These are phyloP conservation scores for Bufotes viridis DNA, from an alignment of 2,797 vertebrate species.

Conservation along the genomic window DNA sequence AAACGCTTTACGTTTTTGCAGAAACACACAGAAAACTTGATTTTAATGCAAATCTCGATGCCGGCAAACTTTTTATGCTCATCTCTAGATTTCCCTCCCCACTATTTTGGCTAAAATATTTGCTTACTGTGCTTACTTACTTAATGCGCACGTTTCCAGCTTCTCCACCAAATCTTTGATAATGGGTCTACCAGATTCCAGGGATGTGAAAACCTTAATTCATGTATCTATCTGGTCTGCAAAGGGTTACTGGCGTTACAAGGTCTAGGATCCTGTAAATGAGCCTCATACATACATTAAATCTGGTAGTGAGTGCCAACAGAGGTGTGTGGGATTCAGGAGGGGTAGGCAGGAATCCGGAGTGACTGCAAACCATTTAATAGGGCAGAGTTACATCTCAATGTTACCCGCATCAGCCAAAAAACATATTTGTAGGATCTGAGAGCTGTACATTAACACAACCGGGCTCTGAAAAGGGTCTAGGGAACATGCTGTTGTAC, in stretches of 20 bases:
- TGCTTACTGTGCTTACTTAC: background rate
- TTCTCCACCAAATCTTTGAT: background rate
- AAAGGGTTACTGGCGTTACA: slow-evolving; percentile 44
- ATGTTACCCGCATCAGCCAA: slow-evolving; percentile 46
- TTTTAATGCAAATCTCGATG: background rate
- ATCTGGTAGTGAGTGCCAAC: slow-evolving; percentile 39
- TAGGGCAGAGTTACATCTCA: slow-evolving; percentile 54
- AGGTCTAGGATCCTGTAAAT: slow-evolving; percentile 25
- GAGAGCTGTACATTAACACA: slow-evolving; percentile 51
- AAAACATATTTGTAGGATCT: slow-evolving; percentile 54
- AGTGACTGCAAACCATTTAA: slow-evolving; percentile 52
- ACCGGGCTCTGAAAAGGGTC: slow-evolving; percentile 35
- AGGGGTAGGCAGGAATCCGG: slow-evolving; percentile 26
- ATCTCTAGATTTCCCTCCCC: background rate
- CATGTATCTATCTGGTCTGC: background rate
- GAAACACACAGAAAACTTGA: background rate
- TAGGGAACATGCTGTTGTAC: slow-evolving; percentile 34
- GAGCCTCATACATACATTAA: slow-evolving; percentile 50
- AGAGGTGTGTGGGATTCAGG: slow-evolving; percentile 58
- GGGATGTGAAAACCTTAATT: background rate
- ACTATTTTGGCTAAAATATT: background rate
- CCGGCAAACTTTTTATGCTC: background rate
- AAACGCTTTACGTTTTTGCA: no score
- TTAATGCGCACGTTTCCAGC: no score
- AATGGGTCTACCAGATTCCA: background rate